Evolutionary conservation across 2,797 vertebrate genomes (phyloP).

Genomic region (Eulemur coronatus): DNA sequence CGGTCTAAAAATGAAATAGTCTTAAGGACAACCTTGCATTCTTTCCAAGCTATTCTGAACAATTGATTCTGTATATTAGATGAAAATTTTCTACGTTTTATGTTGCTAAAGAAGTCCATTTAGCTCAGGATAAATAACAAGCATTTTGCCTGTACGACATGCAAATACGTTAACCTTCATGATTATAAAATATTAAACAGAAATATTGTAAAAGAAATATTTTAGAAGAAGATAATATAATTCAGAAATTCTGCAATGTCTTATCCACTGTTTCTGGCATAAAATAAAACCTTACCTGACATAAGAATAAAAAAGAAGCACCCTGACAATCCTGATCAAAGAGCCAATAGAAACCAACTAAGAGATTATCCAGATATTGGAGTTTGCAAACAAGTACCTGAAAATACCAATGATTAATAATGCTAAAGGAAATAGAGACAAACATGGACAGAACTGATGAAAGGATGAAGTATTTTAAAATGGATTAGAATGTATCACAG

Average conservation of each 20-base stretch:
- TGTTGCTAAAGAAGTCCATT: neutral
- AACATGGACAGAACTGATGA: neutral
- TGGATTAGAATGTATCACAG: neutral
- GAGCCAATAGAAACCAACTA: neutral
- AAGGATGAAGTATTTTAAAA: neutral
- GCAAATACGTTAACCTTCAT: neutral
- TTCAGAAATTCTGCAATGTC: neutral
- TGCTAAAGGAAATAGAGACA: neutral
- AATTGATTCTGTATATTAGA: neutral
- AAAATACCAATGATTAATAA: neutral
- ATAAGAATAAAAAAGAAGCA: neutral
- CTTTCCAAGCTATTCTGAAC: neutral
- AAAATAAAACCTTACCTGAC: neutral
- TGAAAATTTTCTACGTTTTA: neutral
- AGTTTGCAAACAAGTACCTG: neutral
- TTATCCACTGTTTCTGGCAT: neutral
- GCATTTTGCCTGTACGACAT: neutral
- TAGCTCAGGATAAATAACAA: slow-evolving; percentile 37
- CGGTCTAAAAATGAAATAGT: neutral
- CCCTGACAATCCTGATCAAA: neutral
- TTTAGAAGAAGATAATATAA: slow-evolving; percentile 35
- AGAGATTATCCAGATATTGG: neutral
- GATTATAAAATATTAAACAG: slow-evolving; percentile 12
- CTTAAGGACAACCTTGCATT: neutral
- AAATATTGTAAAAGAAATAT: slow-evolving; percentile 11